Evolutionary conservation across 2,113 vertebrate genomes (phyloP), one percentile per base, ranked within the genome.

Genomic region (Xenus cinereus): DNA sequence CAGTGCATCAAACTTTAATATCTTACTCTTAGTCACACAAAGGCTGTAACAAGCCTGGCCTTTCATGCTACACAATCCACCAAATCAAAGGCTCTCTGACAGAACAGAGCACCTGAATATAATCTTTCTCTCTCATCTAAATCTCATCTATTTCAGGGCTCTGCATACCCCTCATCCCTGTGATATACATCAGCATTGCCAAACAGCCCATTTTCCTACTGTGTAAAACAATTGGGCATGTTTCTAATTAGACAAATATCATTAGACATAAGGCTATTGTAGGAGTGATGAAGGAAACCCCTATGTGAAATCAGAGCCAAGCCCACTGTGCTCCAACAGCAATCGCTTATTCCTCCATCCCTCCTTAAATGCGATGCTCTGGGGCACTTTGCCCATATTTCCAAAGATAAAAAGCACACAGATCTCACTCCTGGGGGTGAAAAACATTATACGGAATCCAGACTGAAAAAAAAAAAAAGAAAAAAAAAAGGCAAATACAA

Each of bases 1-100:
- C 37, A 14, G 83, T 56, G 92, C 95, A 93, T 87, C 95, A 87
- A 95, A 90, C 91, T 94, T 95, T 86, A 91, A 94, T 71, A 22
- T 92, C 95, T 62, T 64, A 22, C 89, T 88, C 87, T 84, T 80
- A 28, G 86, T 51, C 80, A 23, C 93, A 92, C 83, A 48, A 39
- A 87, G 92, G 93, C 95, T 91, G 94, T 35, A 73, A 46, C 23
- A 83, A 86, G 94, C 80, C 80, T 50, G 94, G 87, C 93, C 90
- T 86, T 76, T 92, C 85, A 28, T 92, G 90, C 87, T 86, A 75
- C 82, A 84, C 90, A 81, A 67, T 71, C 85, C 76, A 75, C 50
- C 46, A 12, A 82, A 91, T 90, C 95, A 94, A 89, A 97, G 90
- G 85, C 66, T 41, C 64, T 20, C 77, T 82, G 76, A 50, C 94